A percentile compares a stretch with the other conserved stretches of the same genome.
Evolutionary conservation across 2,888 invertebrate species (phyloP).

Genomic region (Megamerina dolium): DNA sequence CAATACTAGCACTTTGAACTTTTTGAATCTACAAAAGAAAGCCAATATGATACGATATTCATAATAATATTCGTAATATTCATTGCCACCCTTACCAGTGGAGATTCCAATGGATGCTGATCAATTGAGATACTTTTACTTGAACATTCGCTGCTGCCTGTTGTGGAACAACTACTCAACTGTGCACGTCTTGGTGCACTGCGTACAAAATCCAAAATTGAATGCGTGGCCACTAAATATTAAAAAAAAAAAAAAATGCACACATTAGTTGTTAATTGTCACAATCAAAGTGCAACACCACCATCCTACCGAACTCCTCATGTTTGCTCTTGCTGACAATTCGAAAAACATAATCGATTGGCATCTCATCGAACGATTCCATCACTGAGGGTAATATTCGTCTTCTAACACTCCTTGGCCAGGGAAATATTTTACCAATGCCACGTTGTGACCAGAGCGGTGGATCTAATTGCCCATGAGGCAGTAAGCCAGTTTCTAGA

Average conservation of each 20-base stretch:
- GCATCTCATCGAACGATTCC: slow-evolving; percentile 56
- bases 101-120: slow-evolving; percentile 41
- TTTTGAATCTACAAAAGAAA: slow-evolving; percentile 27
- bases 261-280: background rate
- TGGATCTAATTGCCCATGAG: slow-evolving; percentile 87
- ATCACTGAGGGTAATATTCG: slow-evolving; percentile 64
- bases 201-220: slow-evolving; percentile 57
- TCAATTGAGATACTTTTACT: slow-evolving; percentile 52
- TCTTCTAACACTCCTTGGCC: slow-evolving; percentile 55
- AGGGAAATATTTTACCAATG: slow-evolving; percentile 59
- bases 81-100: slow-evolving; percentile 21
- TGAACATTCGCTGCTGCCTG: slow-evolving; percentile 60
- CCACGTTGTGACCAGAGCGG: slow-evolving; percentile 90
- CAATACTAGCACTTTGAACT: slow-evolving; percentile 57
- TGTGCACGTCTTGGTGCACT: slow-evolving; percentile 49
- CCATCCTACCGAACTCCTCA: slow-evolving; percentile 61
- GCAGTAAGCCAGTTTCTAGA: slow-evolving; percentile 76
- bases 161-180: slow-evolving; percentile 63
- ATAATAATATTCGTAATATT: background rate
- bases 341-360: slow-evolving; percentile 80
- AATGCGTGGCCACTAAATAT: slow-evolving; percentile 60
- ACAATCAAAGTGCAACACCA: background rate
- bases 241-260: background rate
- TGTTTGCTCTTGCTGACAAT: slow-evolving; percentile 74
- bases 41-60: slow-evolving; percentile 1